Percentiles rank a stretch among this genome's conserved stretches.
Evolutionary conservation across 2,113 vertebrate genomes (phyloP).

Genomic region (Ochotona curzoniae): DNA sequence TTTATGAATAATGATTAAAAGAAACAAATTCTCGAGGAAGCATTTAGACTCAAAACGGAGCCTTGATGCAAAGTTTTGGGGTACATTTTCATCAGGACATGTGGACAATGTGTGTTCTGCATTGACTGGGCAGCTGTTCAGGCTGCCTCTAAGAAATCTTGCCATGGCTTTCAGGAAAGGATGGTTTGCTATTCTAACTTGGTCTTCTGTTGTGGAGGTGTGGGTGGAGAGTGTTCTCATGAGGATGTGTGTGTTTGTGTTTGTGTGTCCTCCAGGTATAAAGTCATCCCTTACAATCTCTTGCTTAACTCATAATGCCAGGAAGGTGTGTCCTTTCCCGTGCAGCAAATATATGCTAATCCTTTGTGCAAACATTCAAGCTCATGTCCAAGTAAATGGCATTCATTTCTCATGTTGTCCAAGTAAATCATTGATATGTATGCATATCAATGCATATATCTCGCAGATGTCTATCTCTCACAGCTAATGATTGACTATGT

Average conservation of each 20-base stretch:
- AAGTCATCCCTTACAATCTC: background rate
- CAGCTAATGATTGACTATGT: background rate
- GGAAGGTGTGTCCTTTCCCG: too few species aligned
- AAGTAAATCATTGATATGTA: too few species aligned
- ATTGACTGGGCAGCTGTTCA: background rate
- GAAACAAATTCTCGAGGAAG: background rate
- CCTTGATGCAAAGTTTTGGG: background rate
- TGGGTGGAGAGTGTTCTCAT: background rate
- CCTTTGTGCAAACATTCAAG: background rate
- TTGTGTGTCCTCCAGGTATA: background rate
- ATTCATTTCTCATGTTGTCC: background rate
- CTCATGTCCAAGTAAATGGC: background rate
- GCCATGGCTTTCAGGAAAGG: too few species aligned
- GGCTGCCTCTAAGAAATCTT: background rate
- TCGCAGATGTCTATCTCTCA: background rate
- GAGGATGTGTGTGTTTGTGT: background rate
- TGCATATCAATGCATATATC: too few species aligned
- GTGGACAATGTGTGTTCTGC: background rate
- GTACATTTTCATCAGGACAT: background rate
- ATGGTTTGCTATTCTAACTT: background rate
- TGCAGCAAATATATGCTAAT: too few species aligned
- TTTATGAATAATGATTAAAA: background rate
- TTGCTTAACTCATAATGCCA: background rate
- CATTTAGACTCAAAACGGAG: background rate
- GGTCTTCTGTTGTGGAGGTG: background rate